These are phyloP conservation scores for Chascanopsetta lugubris DNA, from an alignment of 2,113 vertebrate genomes.

Conservation along the genomic window DNA sequence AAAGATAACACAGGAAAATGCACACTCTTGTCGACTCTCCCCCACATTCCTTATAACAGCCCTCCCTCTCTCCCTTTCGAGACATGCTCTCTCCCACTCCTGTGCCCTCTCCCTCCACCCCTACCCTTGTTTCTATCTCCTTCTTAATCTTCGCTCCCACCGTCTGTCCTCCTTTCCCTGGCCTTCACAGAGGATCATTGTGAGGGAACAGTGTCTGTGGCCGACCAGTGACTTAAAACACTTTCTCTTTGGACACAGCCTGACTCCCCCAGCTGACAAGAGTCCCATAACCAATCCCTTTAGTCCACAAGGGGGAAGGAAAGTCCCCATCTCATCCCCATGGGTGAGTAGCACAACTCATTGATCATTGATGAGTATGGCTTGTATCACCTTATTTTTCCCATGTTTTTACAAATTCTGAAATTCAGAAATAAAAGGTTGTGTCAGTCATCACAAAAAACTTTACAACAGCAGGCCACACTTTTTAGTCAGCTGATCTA, in stretches of 20 bases:
- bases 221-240: constrained; percentile 32
- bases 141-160: constrained; percentile 33
- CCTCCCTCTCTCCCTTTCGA: constrained; percentile 24
- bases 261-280: constrained; percentile 42
- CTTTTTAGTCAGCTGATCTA: too few relatives aligned
- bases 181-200: constrained; percentile 44
- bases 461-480: too few relatives aligned
- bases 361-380: too few relatives aligned
- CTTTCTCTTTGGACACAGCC: constrained; percentile 24
- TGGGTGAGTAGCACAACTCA: constrained; percentile 3
- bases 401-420: too few relatives aligned
- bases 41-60: constrained; percentile 85
- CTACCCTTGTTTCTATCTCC: constrained; percentile 19
- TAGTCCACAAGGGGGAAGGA: constrained; percentile 24
- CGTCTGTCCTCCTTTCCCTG: constrained; percentile 20
- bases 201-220: constrained; percentile 28
- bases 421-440: too few relatives aligned
- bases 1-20: constrained; percentile 65
- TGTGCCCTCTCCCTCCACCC: neutral
- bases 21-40: constrained; percentile 83
- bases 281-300: constrained; percentile 50
- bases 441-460: too few relatives aligned
- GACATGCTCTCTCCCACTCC: neutral
- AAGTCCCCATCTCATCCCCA: constrained; percentile 14
- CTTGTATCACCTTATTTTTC: too few relatives aligned